phyloP scores from a whole-genome alignment of 2,113 vertebrate genomes.

The Turdus rufiventris region DNA sequence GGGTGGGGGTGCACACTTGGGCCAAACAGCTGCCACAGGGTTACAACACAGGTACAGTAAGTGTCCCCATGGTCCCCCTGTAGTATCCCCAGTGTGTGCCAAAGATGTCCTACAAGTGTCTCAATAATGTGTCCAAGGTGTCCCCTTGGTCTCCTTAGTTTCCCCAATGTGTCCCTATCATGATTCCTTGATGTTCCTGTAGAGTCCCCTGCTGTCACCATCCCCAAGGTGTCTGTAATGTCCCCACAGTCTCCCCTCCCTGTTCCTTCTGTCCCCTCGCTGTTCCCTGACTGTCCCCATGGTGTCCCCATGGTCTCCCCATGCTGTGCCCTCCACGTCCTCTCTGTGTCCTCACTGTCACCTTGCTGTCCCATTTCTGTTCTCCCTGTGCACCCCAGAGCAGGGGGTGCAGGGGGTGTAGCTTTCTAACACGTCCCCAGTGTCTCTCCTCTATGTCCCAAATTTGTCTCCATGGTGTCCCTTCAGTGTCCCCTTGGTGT shows the following conservation, averaged over 20 bases:
- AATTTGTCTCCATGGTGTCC: neutral
- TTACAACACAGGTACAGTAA: neutral
- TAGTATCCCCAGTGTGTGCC: neutral
- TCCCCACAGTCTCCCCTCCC: accelerated
- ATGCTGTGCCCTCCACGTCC: neutral
- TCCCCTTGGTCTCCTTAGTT: neutral
- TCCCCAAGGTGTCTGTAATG: neutral
- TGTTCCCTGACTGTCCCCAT: neutral
- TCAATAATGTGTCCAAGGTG: too few species aligned
- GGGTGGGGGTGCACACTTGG: neutral
- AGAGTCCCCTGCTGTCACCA: neutral
- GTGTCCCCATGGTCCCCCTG: neutral
- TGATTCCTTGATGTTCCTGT: neutral
- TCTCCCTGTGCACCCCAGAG: neutral
- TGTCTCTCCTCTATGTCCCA: neutral
- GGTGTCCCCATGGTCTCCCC: neutral
- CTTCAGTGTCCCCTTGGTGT: neutral
- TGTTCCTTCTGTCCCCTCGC: neutral
- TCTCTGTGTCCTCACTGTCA: neutral
- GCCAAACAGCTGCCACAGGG: neutral
- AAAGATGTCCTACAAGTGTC: neutral
- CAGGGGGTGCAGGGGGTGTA: neutral
- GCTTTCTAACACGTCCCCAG: neutral
- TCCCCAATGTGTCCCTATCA: neutral
- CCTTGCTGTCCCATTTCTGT: neutral